Evolutionary conservation across 2,888 invertebrate species (phyloP), one percentile per base, ranked within the genome.

Genomic region (Phaonia tiefii): DNA sequence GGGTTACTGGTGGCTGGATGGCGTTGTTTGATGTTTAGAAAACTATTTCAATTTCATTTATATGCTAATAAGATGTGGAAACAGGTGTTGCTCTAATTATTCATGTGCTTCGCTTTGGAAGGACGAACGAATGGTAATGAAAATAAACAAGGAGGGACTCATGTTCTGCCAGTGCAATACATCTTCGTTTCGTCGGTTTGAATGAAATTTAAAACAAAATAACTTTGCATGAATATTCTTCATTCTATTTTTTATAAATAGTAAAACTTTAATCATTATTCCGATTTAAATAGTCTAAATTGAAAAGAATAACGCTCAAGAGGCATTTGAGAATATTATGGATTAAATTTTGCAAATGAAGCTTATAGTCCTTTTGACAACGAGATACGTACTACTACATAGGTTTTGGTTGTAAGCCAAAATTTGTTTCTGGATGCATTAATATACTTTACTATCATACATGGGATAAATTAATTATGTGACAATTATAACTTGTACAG

Each of bases 41-140:
- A 80, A 83, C 79, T 83, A 81, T 83, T 83, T 81, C 81, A 77
- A 79, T 79, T 81, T 83, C 83, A 83, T 83, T 83, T 83, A 83
- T 83, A 83, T 83, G 83, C 81, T 83, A 83, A 83, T 83, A 79
- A 81, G 81, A 79, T 79, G 79, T 74, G 74, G 66, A 79, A 79
- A 75, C 79, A 79, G 79, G 75, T 79, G 79, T 75, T 79, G 63
- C 79, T 74, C 70, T 74, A 79, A 79, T 79, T 79, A 74, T 79
- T 75, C 79, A 75, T 71, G 75, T 79, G 70, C 60, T 58, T 71
- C 75, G 46, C 71, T 79, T 71, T 71, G 65, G 22, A 58, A 74
- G 42, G 25, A 54, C 20, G 15, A 69, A 54, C 60, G 51, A 54
- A 63, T 37, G 20, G 22, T 22, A 63, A 39, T 42, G 20, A 31